A percentile compares a stretch with the other conserved stretches of the same genome.
These are phyloP conservation scores for Homalodisca vitripennis DNA, from an alignment of 1,140 invertebrate genomes.

Conservation along the genomic window DNA sequence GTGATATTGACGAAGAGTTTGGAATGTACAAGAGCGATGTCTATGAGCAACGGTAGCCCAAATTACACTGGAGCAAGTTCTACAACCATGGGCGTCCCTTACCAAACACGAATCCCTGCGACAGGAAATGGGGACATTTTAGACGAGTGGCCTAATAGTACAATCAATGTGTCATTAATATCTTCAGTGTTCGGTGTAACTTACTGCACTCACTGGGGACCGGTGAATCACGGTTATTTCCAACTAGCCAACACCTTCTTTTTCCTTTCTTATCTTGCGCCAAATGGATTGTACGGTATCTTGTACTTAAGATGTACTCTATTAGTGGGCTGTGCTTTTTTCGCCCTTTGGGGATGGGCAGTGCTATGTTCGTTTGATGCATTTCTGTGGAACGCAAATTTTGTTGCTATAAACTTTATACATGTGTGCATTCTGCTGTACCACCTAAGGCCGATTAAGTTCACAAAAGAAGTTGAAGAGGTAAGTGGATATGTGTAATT, in stretches of 20 bases:
- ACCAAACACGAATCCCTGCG: neutral
- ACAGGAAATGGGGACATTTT: neutral
- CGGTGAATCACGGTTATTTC: slow-evolving; percentile 71
- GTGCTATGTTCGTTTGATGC: slow-evolving; percentile 82
- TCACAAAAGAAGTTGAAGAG: slow-evolving; percentile 82
- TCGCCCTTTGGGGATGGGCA: slow-evolving; percentile 78
- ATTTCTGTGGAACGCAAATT: slow-evolving; percentile 81
- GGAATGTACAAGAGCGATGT: slow-evolving; percentile 20
- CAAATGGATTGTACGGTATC: slow-evolving; percentile 74
- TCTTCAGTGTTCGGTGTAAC: slow-evolving; percentile 30
- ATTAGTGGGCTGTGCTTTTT: slow-evolving; percentile 73
- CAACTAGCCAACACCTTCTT: slow-evolving; percentile 83
- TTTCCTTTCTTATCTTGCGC: slow-evolving; percentile 75
- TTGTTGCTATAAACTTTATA: slow-evolving; percentile 78
- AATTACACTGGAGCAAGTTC: slow-evolving; percentile 7
- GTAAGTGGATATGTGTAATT: slow-evolving; percentile 56
- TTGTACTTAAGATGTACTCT: slow-evolving; percentile 74
- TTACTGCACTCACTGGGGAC: slow-evolving; percentile 49
- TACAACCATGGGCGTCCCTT: slow-evolving; percentile 17
- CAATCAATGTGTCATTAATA: slow-evolving; percentile 28
- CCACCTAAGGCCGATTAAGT: slow-evolving; percentile 77
- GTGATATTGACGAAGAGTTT: neutral
- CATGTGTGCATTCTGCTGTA: slow-evolving; percentile 80
- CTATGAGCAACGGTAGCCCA: slow-evolving; percentile 4
- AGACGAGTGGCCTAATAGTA: slow-evolving; percentile 26